Evolutionary conservation across 2,888 invertebrate species (phyloP).

Genomic region (Phorcus lineatus): DNA sequence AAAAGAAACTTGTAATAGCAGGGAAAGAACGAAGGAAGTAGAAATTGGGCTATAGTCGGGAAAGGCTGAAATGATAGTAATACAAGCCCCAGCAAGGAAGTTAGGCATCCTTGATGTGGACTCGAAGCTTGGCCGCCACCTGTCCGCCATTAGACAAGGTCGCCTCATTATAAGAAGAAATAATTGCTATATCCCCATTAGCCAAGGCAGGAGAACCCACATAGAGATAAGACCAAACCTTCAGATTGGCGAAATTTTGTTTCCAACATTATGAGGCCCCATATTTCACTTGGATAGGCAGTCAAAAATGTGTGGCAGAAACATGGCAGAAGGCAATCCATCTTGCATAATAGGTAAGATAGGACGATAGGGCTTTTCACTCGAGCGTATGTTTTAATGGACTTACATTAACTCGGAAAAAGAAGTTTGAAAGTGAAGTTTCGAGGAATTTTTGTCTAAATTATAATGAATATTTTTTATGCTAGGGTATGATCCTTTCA

Average conservation of each 20-base stretch:
- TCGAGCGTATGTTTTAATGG: too few relatives aligned
- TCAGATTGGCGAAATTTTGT: background rate
- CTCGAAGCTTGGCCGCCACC: slow-evolving; percentile 26
- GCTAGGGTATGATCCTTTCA: background rate
- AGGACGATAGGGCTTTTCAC: too few relatives aligned
- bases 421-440: too few relatives aligned
- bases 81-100: slow-evolving; percentile 4
- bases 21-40: slow-evolving; percentile 9
- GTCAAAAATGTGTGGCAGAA: background rate
- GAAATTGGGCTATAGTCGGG: slow-evolving; percentile 17
- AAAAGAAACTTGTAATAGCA: slow-evolving; percentile 15
- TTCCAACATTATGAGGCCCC: background rate
- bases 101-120: slow-evolving; percentile 10
- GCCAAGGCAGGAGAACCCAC: slow-evolving; percentile 28
- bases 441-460: too few relatives aligned
- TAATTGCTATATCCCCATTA: slow-evolving; percentile 44
- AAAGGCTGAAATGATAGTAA: slow-evolving; percentile 21
- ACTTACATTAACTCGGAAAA: too few relatives aligned
- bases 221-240: slow-evolving; percentile 27
- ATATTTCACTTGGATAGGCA: background rate
- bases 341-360: too few relatives aligned
- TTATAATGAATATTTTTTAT: background rate
- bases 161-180: slow-evolving; percentile 34
- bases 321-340: too few relatives aligned
- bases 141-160: slow-evolving; percentile 34